A percentile compares a stretch with the other conserved stretches of the same genome.
Conservation (phyloP, 2,797 vertebrate species). For the Lateolabrax maculatus region DNA sequence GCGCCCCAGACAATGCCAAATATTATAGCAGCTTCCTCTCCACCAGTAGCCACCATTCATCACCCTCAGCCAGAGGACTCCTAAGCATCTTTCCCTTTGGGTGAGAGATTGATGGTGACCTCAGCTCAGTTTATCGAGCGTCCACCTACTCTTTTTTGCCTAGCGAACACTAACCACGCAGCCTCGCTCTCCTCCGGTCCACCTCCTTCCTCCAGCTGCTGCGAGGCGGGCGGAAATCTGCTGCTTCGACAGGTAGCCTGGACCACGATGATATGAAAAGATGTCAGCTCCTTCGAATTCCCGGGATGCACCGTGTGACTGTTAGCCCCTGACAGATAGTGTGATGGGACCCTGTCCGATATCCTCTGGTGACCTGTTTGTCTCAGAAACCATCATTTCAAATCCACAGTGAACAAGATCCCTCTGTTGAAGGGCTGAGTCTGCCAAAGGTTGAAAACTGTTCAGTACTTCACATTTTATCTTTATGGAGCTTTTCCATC, state of each 20-base stretch:
- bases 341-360: conserved; percentile 42
- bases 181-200: conserved; percentile 32
- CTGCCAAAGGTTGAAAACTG: conserved; percentile 6
- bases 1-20: conserved; percentile 58
- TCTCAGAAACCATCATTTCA: conserved; percentile 53
- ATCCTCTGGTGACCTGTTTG: conserved; percentile 51
- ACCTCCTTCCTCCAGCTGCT: conserved; percentile 20
- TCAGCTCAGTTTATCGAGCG: conserved; percentile 70
- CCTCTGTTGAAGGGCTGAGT: background rate
- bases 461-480: conserved; percentile 15
- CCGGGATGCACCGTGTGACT: conserved; percentile 40
- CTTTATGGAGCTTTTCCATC: background rate
- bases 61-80: conserved; percentile 63
- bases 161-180: conserved; percentile 45
- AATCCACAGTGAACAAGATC: conserved; percentile 34
- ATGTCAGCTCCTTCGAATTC: conserved; percentile 47
- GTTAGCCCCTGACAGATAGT: conserved; percentile 44
- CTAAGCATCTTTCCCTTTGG: conserved; percentile 59
- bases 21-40: conserved; percentile 68
- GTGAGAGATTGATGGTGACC: conserved; percentile 79
- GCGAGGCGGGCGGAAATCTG: conserved; percentile 52
- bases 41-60: conserved; percentile 63
- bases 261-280: conserved; percentile 39
- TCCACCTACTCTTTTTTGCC: conserved; percentile 62
- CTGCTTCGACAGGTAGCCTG: conserved; percentile 44